Conservation (phyloP, 30 jellyfish, hydroid and myxozoan genomes). For the Hydra vulgaris region DNA sequence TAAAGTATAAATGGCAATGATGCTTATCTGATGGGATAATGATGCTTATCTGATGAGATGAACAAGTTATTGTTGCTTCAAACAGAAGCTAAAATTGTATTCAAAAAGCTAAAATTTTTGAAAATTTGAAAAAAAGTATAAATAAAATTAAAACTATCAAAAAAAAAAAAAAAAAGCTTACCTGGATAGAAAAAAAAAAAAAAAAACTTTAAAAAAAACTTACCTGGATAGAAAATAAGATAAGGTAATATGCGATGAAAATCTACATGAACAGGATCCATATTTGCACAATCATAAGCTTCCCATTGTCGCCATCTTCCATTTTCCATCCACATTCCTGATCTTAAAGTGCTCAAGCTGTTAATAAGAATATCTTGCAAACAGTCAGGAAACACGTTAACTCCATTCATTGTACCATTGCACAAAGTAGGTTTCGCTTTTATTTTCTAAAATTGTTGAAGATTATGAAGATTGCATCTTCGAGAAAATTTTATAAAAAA, state of each 20-base stretch:
- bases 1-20: too few relatives aligned
- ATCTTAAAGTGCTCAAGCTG: slow-evolving; percentile 80
- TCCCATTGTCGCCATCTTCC: slow-evolving; percentile 99
- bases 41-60: too few relatives aligned
- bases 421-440: slow-evolving; percentile 34
- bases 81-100: too few relatives aligned
- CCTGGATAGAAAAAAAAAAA: too few relatives aligned
- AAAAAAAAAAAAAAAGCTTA: not conserved
- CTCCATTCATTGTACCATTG: slow-evolving; percentile 48
- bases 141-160: not conserved
- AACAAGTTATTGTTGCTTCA: too few relatives aligned
- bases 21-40: too few relatives aligned
- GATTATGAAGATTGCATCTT: too few relatives aligned
- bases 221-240: slow-evolving; percentile 86
- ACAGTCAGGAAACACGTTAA: slow-evolving; percentile 79
- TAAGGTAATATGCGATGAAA: slow-evolving; percentile 92
- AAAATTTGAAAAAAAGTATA: not conserved
- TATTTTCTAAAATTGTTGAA: slow-evolving; percentile 14
- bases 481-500: too few relatives aligned
- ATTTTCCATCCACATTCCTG: slow-evolving; percentile 99
- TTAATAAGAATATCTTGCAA: slow-evolving; percentile 78
- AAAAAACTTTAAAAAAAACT: too few relatives aligned
- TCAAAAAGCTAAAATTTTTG: too few relatives aligned
- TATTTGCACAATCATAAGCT: slow-evolving; percentile 90
- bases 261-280: slow-evolving; percentile 99